Conservation (phyloP, 2,797 vertebrate genomes). For the Pseudotriccus pelzelni region DNA sequence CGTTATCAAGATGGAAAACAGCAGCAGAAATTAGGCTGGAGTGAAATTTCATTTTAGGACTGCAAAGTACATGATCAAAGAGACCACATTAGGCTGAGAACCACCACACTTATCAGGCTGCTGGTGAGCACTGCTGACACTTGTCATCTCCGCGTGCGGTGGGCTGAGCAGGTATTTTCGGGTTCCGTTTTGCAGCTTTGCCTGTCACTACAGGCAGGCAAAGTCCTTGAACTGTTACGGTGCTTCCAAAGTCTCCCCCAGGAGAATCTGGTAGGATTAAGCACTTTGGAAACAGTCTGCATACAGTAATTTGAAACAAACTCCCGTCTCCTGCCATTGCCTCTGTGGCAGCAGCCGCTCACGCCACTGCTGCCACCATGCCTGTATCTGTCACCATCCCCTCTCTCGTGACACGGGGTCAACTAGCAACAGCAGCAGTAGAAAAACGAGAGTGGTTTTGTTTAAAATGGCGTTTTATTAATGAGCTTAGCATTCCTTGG, state of each 20-base stretch:
- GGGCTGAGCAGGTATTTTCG: neutral
- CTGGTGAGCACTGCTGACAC: neutral
- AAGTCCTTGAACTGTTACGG: neutral
- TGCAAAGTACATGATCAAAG: neutral
- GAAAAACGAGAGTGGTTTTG: rapidly evolving
- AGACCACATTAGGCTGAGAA: neutral
- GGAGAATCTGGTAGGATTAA: neutral
- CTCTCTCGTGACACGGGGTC: rapidly evolving
- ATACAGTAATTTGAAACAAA: neutral
- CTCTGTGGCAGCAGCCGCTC: neutral
- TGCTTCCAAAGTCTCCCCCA: neutral
- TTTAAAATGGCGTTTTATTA: neutral
- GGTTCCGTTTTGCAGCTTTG: neutral
- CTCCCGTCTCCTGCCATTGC: neutral
- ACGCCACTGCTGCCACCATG: rapidly evolving
- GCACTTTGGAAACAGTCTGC: neutral
- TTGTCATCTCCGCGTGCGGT: neutral
- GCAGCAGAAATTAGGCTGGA: neutral
- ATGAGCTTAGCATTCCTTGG: neutral
- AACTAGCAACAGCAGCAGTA: rapidly evolving
- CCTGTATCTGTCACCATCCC: neutral
- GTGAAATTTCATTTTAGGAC: neutral
- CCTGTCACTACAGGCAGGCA: neutral
- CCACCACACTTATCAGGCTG: neutral
- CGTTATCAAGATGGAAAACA: neutral